Evolutionary conservation across 2,888 invertebrate species (phyloP), one percentile per base, ranked within the genome.

Genomic region (Cantharis rufa): DNA sequence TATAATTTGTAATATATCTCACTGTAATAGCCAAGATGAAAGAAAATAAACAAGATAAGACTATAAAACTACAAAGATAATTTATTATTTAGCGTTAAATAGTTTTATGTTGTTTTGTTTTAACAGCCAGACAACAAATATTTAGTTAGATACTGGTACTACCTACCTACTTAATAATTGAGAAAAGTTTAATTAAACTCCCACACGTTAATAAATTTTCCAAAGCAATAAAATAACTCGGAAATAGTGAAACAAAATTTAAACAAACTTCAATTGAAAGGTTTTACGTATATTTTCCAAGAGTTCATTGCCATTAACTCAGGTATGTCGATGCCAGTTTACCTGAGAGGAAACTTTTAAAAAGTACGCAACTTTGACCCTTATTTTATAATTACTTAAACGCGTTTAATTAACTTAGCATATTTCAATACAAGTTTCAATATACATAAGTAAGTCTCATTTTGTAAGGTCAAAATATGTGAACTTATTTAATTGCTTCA

Each of bases 401-500:
- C 48, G 48, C 7, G n/a, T 48, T 48, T 48, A 48, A 48, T 48
- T 48, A 48, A n/a, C n/a, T 48, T n/a, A 48, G 7, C 48, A 48
- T 48, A 48, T n/a, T 48, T 48, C 48, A 48, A 48, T 48, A 48
- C n/a, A 48, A 48, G 48, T 48, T 3, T 9, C 48, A 48, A 48
- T 48, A 48, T n/a, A n/a, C 7, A 48, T 16, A 16, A n/a, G n/a
- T 48, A 48, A 48, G 48, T 48, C n/a, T 48, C 9, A n/a, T 48
- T n/a, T 48, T 48, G 48, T 48, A n/a, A 48, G 48, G 48, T 48
- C 48, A 48, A 48, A 48, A 48, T 48, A 48, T 48, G 48, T 48
- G 48, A 48, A n/a, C 48, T 48, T 48, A n/a, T 48, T 48, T 48
- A 71, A 71, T 72, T 72, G 24, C 16, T 62, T 69, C 71, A 72